phyloP scores from a whole-genome alignment of 2,888 invertebrate genomes.

The Strigamia transsilvanica region DNA sequence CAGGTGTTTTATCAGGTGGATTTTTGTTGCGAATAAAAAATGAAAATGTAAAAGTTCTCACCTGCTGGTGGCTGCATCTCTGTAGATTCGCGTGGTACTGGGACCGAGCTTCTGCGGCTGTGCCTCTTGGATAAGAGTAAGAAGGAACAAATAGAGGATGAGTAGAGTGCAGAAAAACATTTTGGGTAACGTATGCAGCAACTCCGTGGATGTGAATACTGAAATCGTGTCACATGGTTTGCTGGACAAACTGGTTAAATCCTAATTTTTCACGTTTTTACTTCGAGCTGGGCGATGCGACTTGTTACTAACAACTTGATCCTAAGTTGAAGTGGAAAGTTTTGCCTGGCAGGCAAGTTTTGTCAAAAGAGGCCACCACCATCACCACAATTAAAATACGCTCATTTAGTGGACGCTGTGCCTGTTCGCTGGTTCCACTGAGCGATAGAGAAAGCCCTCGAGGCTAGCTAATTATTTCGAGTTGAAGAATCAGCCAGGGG shows the following conservation, averaged over 20 bases:
- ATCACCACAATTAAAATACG: conserved; percentile 10
- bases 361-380: conserved; percentile 21
- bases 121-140: background rate
- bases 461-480: conserved; percentile 1
- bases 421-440: conserved; percentile 18
- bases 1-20: no score
- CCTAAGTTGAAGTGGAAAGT: background rate
- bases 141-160: background rate
- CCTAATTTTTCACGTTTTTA: background rate
- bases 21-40: no score
- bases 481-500: conserved; percentile 2
- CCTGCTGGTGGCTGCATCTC: background rate
- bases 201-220: background rate
- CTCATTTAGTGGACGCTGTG: conserved; percentile 23
- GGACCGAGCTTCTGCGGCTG: background rate
- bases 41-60: background rate
- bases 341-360: conserved; percentile 18
- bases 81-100: background rate
- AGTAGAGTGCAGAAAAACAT: background rate
- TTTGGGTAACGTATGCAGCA: background rate
- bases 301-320: background rate
- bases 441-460: background rate
- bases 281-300: background rate
- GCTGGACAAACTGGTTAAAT: background rate
- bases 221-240: conserved; percentile 1